Conservation (phyloP, 2,888 invertebrate species). For the Drosophila atripex region DNA sequence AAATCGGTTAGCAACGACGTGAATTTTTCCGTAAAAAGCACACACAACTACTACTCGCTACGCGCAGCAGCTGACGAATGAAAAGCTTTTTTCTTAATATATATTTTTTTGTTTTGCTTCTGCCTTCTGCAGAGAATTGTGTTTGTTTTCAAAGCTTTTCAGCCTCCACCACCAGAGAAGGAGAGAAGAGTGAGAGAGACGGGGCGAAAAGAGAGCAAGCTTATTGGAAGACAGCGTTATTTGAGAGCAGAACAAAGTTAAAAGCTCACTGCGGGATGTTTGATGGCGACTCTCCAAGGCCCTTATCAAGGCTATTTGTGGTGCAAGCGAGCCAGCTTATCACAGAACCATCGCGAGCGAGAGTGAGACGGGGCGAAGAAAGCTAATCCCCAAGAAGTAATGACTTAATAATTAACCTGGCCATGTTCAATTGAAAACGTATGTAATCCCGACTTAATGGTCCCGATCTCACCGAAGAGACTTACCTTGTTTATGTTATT, state of each 20-base stretch:
- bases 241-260: constrained; percentile 22
- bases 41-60: constrained; percentile 80
- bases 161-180: background rate
- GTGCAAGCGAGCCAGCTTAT: constrained; percentile 11
- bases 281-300: constrained; percentile 41
- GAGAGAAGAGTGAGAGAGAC: background rate
- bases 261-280: constrained; percentile 30
- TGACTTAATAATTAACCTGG: constrained; percentile 25
- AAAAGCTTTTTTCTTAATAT: constrained; percentile 80
- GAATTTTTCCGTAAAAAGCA: constrained; percentile 55
- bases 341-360: constrained; percentile 5
- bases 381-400: constrained; percentile 29
- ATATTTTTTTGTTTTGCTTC: constrained; percentile 46
- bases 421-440: constrained; percentile 21
- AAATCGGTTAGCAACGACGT: constrained; percentile 56
- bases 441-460: constrained; percentile 28
- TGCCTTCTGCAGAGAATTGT: constrained; percentile 49
- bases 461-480: constrained; percentile 18
- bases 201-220: background rate
- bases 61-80: constrained; percentile 84
- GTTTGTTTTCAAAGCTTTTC: constrained; percentile 47
- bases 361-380: background rate
- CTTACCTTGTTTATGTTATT: constrained; percentile 58
- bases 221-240: constrained; percentile 29
- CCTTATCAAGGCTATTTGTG: constrained; percentile 41